Evolutionary conservation across 2,113 vertebrate genomes (phyloP).

Genomic region (Nycticorax nycticorax): DNA sequence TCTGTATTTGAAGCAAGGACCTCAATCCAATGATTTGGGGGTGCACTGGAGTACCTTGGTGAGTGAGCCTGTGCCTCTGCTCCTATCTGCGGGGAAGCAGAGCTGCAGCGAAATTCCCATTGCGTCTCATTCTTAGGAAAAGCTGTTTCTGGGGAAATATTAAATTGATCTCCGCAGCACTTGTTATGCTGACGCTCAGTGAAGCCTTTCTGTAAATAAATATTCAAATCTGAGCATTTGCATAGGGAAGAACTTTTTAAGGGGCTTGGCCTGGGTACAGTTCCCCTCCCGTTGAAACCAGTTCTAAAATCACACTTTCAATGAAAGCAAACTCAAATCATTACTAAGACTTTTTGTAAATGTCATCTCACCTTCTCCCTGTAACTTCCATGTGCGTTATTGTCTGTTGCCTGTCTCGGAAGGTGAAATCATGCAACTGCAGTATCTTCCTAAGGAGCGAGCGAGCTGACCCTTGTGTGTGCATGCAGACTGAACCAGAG

Average conservation of each 20-base stretch:
- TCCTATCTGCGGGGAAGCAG: background rate
- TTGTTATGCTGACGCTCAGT: background rate
- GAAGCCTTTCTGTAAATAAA: background rate
- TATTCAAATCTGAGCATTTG: background rate
- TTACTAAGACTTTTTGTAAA: background rate
- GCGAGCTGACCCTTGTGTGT: background rate
- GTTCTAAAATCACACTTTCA: background rate
- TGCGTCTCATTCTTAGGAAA: background rate
- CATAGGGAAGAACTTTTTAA: background rate
- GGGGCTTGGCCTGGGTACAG: accelerated
- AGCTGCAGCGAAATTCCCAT: accelerated
- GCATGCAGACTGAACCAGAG: background rate
- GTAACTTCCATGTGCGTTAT: background rate
- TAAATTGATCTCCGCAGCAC: background rate
- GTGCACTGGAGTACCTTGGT: background rate
- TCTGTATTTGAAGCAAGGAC: background rate
- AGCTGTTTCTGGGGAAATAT: background rate
- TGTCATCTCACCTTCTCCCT: background rate
- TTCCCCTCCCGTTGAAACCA: background rate
- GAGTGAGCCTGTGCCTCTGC: background rate
- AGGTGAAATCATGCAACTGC: background rate
- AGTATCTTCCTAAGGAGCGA: background rate
- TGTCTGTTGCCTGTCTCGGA: background rate
- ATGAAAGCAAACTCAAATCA: background rate
- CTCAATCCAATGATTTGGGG: background rate